Percentiles rank a stretch among this genome's conserved stretches.
Conservation (phyloP, 2,888 invertebrate species). For the Caenorhabditis zanzibari region DNA sequence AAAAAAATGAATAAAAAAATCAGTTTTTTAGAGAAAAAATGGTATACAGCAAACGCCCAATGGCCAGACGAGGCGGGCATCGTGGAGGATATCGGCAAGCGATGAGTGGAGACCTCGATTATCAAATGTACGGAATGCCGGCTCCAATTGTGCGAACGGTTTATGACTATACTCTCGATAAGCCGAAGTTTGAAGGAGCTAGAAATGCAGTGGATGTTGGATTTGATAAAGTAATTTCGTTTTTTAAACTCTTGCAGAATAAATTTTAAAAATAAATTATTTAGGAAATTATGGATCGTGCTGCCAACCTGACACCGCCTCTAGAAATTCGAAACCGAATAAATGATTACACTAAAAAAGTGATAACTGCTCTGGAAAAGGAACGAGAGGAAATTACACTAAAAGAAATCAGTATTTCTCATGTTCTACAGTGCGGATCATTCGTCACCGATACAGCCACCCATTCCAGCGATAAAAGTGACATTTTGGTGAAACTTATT, state of each 20-base stretch:
- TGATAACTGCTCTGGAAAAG: conserved; percentile 34
- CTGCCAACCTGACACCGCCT: conserved; percentile 35
- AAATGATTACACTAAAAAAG: conserved; percentile 23
- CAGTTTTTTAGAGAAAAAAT: no score
- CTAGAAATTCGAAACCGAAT: conserved; percentile 5
- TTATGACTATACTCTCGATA: conserved; percentile 36
- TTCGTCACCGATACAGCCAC: conserved; percentile 43
- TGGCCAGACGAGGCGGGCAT: background rate
- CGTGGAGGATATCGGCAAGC: background rate
- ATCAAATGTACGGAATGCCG: no score
- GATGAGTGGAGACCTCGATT: background rate
- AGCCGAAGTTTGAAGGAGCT: conserved; percentile 4
- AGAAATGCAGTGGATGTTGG: conserved; percentile 16
- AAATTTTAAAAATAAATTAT: background rate
- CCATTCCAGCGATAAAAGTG: conserved; percentile 56
- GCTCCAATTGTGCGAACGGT: background rate
- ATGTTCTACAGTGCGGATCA: conserved; percentile 44
- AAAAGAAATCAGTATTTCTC: conserved; percentile 22
- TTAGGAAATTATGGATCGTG: conserved; percentile 52
- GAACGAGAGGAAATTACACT: conserved; percentile 32
- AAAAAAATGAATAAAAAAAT: no score
- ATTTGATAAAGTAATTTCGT: conserved; percentile 7
- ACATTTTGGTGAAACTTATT: conserved; percentile 73
- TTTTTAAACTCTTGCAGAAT: background rate
- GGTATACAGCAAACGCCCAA: no score